phyloP scores from a whole-genome alignment of 2,888 invertebrate genomes.

The Diarsia brunnea region DNA sequence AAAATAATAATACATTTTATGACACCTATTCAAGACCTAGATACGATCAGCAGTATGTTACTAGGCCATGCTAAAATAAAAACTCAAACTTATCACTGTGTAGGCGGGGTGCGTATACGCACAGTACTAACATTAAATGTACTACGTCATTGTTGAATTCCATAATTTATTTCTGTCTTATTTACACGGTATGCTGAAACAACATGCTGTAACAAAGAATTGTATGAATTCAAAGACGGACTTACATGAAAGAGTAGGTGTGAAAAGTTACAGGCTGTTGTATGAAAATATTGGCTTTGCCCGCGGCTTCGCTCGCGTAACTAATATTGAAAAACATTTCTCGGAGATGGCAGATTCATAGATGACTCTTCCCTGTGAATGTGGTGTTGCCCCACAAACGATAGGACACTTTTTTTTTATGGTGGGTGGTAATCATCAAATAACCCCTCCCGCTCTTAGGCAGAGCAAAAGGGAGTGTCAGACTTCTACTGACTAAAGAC shows the following conservation, averaged over 20 bases:
- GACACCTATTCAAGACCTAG: background rate
- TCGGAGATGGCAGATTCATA: background rate
- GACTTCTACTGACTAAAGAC: too few relatives aligned
- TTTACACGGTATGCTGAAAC: conserved; percentile 31
- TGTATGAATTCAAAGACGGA: conserved; percentile 27
- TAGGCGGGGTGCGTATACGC: conserved; percentile 57
- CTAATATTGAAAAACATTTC: background rate
- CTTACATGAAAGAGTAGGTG: background rate
- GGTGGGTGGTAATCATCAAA: too few relatives aligned
- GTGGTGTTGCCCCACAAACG: too few relatives aligned
- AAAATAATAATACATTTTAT: too few relatives aligned
- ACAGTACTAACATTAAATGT: conserved; percentile 38
- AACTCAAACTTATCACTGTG: conserved; percentile 32
- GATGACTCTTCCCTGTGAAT: too few relatives aligned
- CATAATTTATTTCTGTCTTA: conserved; percentile 66
- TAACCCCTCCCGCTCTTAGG: too few relatives aligned
- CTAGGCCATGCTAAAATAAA: conserved; percentile 40
- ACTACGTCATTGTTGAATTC: conserved; percentile 65
- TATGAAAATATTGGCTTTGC: background rate
- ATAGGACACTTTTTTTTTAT: too few relatives aligned
- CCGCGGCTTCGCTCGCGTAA: background rate
- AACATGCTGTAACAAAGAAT: conserved; percentile 34
- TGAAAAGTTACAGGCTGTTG: conserved; percentile 8
- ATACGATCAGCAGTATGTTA: conserved; percentile 21
- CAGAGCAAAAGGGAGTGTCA: too few relatives aligned